Base-by-base conservation (phyloP, 2,113 vertebrate genomes). In the Rallus limicola region DNA sequence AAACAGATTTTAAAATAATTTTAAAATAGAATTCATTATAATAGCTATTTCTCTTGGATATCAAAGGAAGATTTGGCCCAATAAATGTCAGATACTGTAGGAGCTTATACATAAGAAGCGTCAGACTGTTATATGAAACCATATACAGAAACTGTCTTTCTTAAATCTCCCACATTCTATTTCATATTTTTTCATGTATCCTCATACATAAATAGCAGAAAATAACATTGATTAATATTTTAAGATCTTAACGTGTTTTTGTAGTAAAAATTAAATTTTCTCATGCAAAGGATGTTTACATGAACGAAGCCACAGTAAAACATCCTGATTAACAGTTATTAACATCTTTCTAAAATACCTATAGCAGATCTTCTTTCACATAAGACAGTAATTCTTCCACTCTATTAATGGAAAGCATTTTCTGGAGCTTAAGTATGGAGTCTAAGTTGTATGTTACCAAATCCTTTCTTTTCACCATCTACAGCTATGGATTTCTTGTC, bases 1-100 rank as follows among this genome's bases (percentile, higher is more conserved):
- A 87, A 89, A 82, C 23, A 91, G 63, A 59, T 74, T 90, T 91
- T 16, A 94, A 87, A 89, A 82, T 25, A 91, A 62, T 72, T 91
- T 91, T 23, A n/a, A 87, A 44, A 2, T 5, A 16, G 46, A 82
- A 89, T 89, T 68, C 8, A 82, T 75, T 48, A 42, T 56, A 86
- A 70, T 52, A 91, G 34, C 29, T 74, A 13, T 48, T 78, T 77
- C 50, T 82, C 10, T 76, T 82, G 55, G 24, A 77, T 77, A 69
- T 63, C 67, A 95, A 80, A 95, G 42, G 53, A 80, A 90, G n/a
- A 88, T 77, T 82, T 74, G 13, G 36, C 50, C 59, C 68, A 91
- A 76, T 76, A 90, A 93, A 86, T 63, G 40, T 79, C 78, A 77
- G 44, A 44, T 85, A 44, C 3, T 0, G 19, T 58, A 85, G 62